Evolutionary conservation across 1,140 invertebrate species (phyloP).

Genomic region (Goniozus legneri): DNA sequence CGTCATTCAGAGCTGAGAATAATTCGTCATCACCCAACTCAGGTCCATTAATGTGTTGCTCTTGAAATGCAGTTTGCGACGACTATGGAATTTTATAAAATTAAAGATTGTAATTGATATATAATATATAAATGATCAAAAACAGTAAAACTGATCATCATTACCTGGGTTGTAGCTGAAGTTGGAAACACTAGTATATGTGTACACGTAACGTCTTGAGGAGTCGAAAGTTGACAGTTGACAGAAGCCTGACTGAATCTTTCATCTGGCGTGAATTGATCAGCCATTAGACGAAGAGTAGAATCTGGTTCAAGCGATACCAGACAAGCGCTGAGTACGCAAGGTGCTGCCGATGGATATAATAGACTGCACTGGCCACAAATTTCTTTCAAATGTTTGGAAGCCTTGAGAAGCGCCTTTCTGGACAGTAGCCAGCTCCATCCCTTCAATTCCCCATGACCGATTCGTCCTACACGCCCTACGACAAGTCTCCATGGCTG

Average conservation of each 20-base stretch:
- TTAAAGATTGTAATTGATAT: conserved; percentile 1
- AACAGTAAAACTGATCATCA: background rate
- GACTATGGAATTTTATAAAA: conserved; percentile 58
- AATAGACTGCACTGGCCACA: conserved; percentile 84
- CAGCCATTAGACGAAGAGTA: conserved; percentile 88
- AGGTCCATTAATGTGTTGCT: conserved; percentile 73
- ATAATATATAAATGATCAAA: background rate
- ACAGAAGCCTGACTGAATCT: conserved; percentile 81
- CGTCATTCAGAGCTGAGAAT: conserved; percentile 65
- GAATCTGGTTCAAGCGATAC: conserved; percentile 96
- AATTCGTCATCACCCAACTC: conserved; percentile 75
- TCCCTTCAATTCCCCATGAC: conserved; percentile 94
- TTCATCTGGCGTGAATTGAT: conserved; percentile 91
- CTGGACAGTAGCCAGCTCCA: conserved; percentile 92
- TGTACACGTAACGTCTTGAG: conserved; percentile 92
- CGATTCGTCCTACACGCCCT: conserved; percentile 91
- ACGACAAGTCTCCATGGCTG: conserved; percentile 95
- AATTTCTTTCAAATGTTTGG: conserved; percentile 83
- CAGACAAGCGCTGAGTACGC: conserved; percentile 93
- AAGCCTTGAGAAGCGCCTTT: conserved; percentile 84
- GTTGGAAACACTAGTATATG: conserved; percentile 99
- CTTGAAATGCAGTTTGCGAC: conserved; percentile 81
- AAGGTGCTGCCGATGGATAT: conserved; percentile 77
- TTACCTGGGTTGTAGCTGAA: conserved; percentile 89
- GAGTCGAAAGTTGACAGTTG: conserved; percentile 82